Base-by-base conservation (phyloP, 2,797 vertebrate genomes). In the Sebastes goodei region DNA sequence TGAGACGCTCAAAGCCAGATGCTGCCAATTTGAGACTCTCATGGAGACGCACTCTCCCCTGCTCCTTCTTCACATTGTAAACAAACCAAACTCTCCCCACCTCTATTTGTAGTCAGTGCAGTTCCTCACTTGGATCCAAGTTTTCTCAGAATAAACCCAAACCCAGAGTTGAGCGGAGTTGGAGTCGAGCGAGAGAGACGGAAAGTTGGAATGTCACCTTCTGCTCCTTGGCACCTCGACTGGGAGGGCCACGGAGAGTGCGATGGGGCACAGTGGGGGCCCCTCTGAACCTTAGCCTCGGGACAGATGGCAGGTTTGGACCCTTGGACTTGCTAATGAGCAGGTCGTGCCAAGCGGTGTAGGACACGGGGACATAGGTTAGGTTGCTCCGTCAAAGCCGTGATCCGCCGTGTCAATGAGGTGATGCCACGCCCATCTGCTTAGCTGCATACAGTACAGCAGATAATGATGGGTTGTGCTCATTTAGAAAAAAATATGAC, bases 161-260 rank as follows among this genome's bases (percentile, higher is more conserved):
- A 84, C 66, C 74, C 38, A 57, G 79, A 84, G 74, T 57, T 46
- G 61, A 85, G 56, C 53, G 10, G 80, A 85, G 86, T 56, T 74
- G 55, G 68, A 83, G 78, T 76, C 56, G 56, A 74, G 38, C 3
- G 42, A 29, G 66, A 59, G 61, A 74, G 60, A 63, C 61, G 46
- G 64, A 87, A 89, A 94, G 86, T 89, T 84, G 87, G 89, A 93
- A 92, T 92, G 94, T 94, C 91, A 94, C 91, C 91, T 93, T 94
- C 88, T 86, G 90, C 77, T 88, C 73, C 73, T 83, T 69, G 87
- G 76, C 92, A 63, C 67, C 70, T 81, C 62, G 1, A 53, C 66
- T 71, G 67, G 71, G 80, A 82, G 80, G 84, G 83, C 75, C 70
- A 15, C 33, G 5, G 29, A 64, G 60, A 81, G 87, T 69, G 81